Base-by-base conservation (phyloP, 2,888 invertebrate species). In the Pogonocherus hispidulus region DNA sequence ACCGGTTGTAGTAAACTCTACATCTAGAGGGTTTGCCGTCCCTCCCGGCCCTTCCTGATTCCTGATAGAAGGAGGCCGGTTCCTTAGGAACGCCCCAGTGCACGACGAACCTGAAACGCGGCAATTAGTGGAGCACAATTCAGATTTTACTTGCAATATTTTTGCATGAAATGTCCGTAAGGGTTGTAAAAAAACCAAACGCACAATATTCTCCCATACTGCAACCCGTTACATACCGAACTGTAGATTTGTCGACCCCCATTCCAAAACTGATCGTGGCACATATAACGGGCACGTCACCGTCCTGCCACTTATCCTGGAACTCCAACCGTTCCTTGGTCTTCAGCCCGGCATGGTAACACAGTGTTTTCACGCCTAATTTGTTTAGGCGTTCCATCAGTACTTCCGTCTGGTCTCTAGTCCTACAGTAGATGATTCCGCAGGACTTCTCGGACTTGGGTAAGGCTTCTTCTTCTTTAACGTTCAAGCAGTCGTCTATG, bases 261-360 rank as follows among this genome's bases (percentile, higher is more conserved):
- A 99, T 99, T 41, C 99, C 99, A 87, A 99, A 99, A 80, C 98
- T 98, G 66, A 99, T 93, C 0, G 99, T 99, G 3, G 99, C 99
- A 73, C 94, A 94, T 75, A 99, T 98, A 23, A 98, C 94, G 1
- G 95, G 92, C 78, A 92, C 91, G 75, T 92, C 91, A 0, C 98
- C 98, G 35, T 88, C 88, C 87, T 96, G 96, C 99, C 99, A 99
- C 73, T 93, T 91, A 82, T 94, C 93, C 86, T 99, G 99, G 37
- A 93, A 92, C 54, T 90, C 88, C 59, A 91, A 89, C 62, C 98
- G 89, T 59, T 95, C 92, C 0, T 88, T 87, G 52, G 90, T 89
- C 80, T 92, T 93, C 64, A 96, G 86, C 14, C 93, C 97, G 74
- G 95, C 96, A 87, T 99, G 98, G 87, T 98, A 99, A 62, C 97